A percentile compares a stretch with the other conserved stretches of the same genome.
Evolutionary conservation across 2,113 vertebrate species (phyloP).

Genomic region (Cynoglossus semilaevis): DNA sequence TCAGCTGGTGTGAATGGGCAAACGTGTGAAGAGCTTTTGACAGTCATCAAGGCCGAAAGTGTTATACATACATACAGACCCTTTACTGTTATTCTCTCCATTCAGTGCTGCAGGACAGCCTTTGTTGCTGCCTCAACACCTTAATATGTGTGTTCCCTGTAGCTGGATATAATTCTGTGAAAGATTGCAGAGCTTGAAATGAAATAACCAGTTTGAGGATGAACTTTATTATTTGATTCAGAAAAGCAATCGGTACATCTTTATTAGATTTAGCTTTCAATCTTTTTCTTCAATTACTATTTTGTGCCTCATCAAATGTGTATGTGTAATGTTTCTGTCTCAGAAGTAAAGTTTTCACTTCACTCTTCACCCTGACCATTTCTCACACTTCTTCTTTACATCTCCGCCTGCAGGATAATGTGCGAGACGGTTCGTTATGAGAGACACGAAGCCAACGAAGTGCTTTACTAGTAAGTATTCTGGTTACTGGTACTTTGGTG

Average conservation of each 20-base stretch:
- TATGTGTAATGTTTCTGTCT: too few species aligned
- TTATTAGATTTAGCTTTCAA: neutral
- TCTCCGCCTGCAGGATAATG: slow-evolving; percentile 86
- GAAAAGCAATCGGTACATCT: neutral
- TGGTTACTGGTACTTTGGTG: neutral
- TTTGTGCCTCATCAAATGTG: too few species aligned
- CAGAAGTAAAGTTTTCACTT: neutral
- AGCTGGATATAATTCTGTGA: neutral
- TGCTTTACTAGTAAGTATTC: slow-evolving; percentile 95
- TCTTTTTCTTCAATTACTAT: neutral
- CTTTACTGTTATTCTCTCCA: neutral
- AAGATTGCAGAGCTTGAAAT: neutral
- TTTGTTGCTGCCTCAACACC: neutral
- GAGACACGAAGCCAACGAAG: slow-evolving; percentile 96
- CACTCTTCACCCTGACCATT: neutral
- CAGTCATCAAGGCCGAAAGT: too few species aligned
- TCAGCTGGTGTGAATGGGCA: too few species aligned
- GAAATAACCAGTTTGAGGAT: neutral
- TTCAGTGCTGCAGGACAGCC: neutral
- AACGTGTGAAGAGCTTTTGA: too few species aligned
- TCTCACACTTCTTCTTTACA: slow-evolving; percentile 9
- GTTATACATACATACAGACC: too few species aligned
- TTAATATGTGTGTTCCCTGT: neutral
- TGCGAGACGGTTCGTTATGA: slow-evolving; percentile 97
- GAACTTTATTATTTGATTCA: neutral